Conservation (phyloP, 2,888 invertebrate genomes). For the Aphidoletes aphidimyza region DNA sequence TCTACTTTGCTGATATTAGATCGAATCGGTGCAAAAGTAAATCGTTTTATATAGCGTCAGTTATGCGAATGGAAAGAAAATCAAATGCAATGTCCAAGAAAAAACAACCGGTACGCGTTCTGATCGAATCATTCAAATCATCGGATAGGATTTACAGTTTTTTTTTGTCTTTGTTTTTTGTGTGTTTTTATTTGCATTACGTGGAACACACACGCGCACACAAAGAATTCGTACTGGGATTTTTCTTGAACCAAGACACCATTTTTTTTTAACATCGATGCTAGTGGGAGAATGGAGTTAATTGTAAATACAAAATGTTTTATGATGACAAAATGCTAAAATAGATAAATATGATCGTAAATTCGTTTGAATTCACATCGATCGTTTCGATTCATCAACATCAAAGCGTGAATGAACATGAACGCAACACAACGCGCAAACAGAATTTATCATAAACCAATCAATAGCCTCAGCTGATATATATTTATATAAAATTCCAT, state of each 20-base stretch:
- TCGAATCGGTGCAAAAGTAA: conserved; percentile 25
- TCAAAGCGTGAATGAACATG: not conserved
- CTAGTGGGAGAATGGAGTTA: conserved; percentile 16
- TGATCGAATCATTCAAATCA: not conserved
- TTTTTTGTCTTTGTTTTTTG: not conserved
- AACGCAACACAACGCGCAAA: not conserved
- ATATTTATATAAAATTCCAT: too few species aligned
- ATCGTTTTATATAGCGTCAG: not conserved
- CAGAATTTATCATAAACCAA: too few species aligned
- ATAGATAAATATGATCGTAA: not conserved
- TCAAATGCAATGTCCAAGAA: conserved; percentile 18
- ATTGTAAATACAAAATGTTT: not conserved
- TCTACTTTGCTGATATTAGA: conserved; percentile 36
- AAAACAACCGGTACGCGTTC: not conserved
- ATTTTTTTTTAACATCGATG: not conserved
- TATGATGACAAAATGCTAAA: not conserved
- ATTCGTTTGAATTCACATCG: conserved; percentile 38
- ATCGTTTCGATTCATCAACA: conserved; percentile 16
- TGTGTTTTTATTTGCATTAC: too few species aligned
- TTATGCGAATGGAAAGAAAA: not conserved
- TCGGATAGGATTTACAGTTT: not conserved
- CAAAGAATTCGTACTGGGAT: conserved; percentile 5
- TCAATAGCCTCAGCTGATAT: not conserved
- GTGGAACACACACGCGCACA: too few species aligned
- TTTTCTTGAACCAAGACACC: conserved; percentile 1